Percentiles rank a stretch among this genome's conserved stretches.
Conservation (phyloP, 2,888 invertebrate species). For the Drosophila meridiana region DNA sequence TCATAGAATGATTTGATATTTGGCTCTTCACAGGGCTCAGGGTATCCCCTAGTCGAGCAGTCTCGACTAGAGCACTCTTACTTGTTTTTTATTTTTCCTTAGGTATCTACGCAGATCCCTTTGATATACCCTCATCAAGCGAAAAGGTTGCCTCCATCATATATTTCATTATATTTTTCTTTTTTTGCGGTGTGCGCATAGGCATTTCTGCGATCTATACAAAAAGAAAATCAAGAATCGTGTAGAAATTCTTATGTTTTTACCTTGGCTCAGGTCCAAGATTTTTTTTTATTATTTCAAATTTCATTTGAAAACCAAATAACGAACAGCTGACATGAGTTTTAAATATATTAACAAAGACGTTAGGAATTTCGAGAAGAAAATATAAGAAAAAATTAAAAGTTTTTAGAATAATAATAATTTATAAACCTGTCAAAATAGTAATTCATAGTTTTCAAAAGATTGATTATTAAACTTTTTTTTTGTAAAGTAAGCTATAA, state of each 20-base stretch:
- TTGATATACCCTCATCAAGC: slow-evolving; percentile 52
- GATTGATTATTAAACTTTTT: too few species aligned
- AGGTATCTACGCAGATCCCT: slow-evolving; percentile 29
- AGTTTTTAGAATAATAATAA: not conserved
- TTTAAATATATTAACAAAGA: slow-evolving; percentile 7
- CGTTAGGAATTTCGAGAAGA: not conserved
- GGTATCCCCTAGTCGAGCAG: too few species aligned
- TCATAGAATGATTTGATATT: too few species aligned
- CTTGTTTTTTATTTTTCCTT: not conserved
- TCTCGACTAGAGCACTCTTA: too few species aligned
- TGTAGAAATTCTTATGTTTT: slow-evolving; percentile 36
- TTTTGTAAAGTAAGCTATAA: too few species aligned
- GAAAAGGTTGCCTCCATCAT: slow-evolving; percentile 19
- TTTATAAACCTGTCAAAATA: not conserved
- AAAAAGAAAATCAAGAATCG: not conserved
- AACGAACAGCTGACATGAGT: slow-evolving; percentile 37
- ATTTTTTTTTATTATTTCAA: not conserved
- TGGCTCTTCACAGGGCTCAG: too few species aligned
- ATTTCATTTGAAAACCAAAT: slow-evolving; percentile 17
- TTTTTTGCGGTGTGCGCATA: slow-evolving; percentile 41
- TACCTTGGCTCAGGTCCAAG: slow-evolving; percentile 46
- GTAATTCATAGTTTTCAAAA: not conserved
- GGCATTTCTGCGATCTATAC: slow-evolving; percentile 28
- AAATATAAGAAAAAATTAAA: too few species aligned
- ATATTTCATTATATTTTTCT: slow-evolving; percentile 6